These are phyloP conservation scores for Agrochola lychnidis DNA, from an alignment of 2,888 invertebrate genomes.

Conservation along the genomic window DNA sequence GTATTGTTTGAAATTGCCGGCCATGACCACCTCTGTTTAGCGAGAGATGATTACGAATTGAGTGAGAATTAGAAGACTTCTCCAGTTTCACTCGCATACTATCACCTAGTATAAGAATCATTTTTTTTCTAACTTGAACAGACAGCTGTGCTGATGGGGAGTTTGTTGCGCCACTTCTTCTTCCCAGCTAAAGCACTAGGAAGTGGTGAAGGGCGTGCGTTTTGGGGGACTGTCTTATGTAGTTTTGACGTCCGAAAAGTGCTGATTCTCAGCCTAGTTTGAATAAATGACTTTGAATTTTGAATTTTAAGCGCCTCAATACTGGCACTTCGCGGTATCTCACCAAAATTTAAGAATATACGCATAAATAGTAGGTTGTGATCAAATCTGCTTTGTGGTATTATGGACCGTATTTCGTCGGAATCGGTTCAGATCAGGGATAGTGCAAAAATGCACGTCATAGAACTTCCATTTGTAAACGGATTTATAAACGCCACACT, in stretches of 20 bases:
- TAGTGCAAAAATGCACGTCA: background rate
- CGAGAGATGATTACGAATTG: background rate
- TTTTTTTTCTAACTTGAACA: too few species aligned
- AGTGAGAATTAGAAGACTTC: background rate
- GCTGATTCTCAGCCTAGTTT: too few species aligned
- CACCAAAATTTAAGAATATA: background rate
- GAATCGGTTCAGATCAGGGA: background rate
- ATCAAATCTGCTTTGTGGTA: background rate
- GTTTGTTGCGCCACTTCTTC: too few species aligned
- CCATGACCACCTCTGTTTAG: background rate
- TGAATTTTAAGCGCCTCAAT: background rate
- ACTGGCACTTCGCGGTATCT: background rate
- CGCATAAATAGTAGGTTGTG: background rate
- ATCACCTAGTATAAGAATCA: background rate
- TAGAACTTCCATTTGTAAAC: background rate
- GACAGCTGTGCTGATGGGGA: too few species aligned
- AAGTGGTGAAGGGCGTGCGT: too few species aligned
- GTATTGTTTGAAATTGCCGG: background rate
- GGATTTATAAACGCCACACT: background rate
- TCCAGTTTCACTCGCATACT: background rate
- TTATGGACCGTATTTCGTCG: background rate
- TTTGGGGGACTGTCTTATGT: too few species aligned
- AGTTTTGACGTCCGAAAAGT: too few species aligned
- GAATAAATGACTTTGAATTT: too few species aligned
- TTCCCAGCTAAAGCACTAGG: too few species aligned